Evolutionary conservation across 2,888 invertebrate genomes (phyloP), one percentile per base, ranked within the genome.

Genomic region (Himalopsyche japonica): DNA sequence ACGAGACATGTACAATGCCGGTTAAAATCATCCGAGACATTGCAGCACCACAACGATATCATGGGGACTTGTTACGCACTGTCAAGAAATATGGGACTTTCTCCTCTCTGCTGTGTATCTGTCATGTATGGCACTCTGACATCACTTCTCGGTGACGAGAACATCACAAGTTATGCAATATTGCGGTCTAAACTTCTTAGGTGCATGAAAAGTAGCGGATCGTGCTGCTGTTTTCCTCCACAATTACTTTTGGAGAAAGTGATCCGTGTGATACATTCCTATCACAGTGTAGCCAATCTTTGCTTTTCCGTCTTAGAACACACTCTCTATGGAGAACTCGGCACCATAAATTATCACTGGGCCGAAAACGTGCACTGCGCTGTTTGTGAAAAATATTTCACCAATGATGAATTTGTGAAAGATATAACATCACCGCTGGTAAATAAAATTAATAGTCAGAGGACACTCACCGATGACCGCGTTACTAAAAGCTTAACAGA

Each of bases 171-270:
- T 0, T 89, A 89, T 0, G 88, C 89, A 15, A 89, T 90, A 18
- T 88, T 94, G 1, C 89, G 92, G 57, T 89, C 90, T 24, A 91
- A 92, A 84, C 88, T 93, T n/a, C 88, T 94, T 0, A 92, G 93
- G 86, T 93, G 93, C 1, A 93, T 93, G 91, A 90, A 93, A 10
- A 90, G 90, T 77, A 92, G 93, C 82, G 94, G 94, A 0, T 93
- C 93, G 0, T 95, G 95, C 88, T 95, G 94, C 88, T 95, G 95
- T 88, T 93, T 94, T 88, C 92, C 94, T 0, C 92, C 94, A 0
- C 92, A 91, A 15, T 88, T 90, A 5, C 89, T 94, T 0, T 90
- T 94, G 89, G 90, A 92, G 82, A 91, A 91, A 87, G 89, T 93
- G 15, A 92, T 93, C 0, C 89, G 92, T 24, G 89, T 94, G 49